Base-by-base conservation (phyloP, 2,888 invertebrate species). In the Orgyia antiqua region DNA sequence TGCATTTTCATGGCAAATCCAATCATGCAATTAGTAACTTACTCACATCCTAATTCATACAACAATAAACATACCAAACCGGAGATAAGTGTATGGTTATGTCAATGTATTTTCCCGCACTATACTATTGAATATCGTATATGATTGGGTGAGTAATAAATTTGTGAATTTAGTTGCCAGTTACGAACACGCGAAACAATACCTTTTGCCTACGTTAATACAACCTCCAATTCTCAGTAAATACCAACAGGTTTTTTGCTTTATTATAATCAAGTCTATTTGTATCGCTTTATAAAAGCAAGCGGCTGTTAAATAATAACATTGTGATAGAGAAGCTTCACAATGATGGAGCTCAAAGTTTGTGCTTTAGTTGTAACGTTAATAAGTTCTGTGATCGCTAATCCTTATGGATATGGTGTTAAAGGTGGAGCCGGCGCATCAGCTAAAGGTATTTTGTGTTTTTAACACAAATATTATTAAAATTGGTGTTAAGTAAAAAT, bases 211-310 rank as follows among this genome's bases (percentile, higher is more conserved):
- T 64, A 73, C 74, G 64, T 67, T 58, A 64, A 59, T 59, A 65
- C 64, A 66, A 63, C 68, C 64, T 69, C 65, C 52, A 73, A 68
- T 74, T 79, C 77, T 66, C 66, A 58, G 75, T 79, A 77, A 71
- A 70, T 67, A 55, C 62, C 58, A 67, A 78, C 78, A 60, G 74
- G 84, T 84, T 84, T 83, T 78, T 80, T 75, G 68, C 64, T 62
- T 58, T 63, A 64, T 69, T 68, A 64, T 57, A 69, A 64, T 65
- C 66, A 56, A 63, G 61, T 58, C 66, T 79, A 80, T 82, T 80
- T 80, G 64, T 70, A 65, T 75, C 63, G 79, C 75, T 83, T 83
- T 84, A 84, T 83, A 84, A 84, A 78, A 71, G 69, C 72, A 59
- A 65, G 53, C 59, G 58, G 47, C 46, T 50, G 54, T 55, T 50